Percentiles rank a stretch among this genome's conserved stretches.
Evolutionary conservation across 35 echinoderm and acorn worm species (phyloP).

Genomic region (Hemicentrotus pulcherrimus): DNA sequence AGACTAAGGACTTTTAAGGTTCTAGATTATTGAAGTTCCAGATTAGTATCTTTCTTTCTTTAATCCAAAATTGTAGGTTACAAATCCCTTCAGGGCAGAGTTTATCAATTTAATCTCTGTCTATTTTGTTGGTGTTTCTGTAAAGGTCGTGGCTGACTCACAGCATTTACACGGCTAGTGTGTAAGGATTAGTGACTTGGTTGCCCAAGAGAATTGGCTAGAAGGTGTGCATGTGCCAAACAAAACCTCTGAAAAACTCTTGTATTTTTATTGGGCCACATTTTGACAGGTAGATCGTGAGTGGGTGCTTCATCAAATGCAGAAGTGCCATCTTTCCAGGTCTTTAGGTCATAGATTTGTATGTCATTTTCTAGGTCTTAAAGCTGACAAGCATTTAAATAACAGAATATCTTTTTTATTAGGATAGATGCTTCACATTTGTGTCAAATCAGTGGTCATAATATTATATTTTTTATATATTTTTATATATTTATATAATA

Average conservation of each 20-base stretch:
- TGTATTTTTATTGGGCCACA: background rate
- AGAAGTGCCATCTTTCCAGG: background rate
- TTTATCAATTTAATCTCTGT: background rate
- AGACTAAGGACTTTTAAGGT: no score
- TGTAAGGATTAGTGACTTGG: background rate
- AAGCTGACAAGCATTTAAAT: no score
- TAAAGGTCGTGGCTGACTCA: background rate
- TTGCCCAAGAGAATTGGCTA: background rate
- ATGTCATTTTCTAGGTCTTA: no score
- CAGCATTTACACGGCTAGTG: background rate
- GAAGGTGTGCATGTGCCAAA: background rate
- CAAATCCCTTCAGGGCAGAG: background rate
- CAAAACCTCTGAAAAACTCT: background rate
- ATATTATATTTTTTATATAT: no score
- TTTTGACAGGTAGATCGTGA: background rate
- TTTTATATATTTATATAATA: background rate
- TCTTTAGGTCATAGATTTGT: no score
- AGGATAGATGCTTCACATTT: no score
- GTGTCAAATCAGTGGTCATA: no score
- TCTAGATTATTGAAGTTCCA: no score
- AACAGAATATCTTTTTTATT: no score
- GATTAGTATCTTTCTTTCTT: background rate
- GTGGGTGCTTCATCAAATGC: background rate
- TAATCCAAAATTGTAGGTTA: background rate
- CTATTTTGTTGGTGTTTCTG: background rate